A percentile compares a stretch with the other conserved stretches of the same genome.
Evolutionary conservation across 2,113 vertebrate genomes (phyloP).

Genomic region (Callocephalon fimbriatum): DNA sequence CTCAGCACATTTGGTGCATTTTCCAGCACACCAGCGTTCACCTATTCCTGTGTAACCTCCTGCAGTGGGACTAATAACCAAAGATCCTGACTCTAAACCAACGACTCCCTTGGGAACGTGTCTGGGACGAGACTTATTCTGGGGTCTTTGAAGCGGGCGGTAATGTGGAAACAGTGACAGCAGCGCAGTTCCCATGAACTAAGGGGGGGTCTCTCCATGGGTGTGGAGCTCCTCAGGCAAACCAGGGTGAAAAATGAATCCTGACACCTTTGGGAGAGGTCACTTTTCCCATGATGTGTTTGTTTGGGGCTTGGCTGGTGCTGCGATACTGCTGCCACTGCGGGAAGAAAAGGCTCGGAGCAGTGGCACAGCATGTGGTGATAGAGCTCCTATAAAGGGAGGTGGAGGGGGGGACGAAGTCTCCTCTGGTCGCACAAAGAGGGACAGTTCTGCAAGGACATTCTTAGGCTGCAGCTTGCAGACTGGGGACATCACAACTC

Average conservation of each 20-base stretch:
- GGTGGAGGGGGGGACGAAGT: not conserved
- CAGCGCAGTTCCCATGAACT: not conserved
- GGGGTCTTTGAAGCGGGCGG: not conserved
- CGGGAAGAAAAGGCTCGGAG: not conserved
- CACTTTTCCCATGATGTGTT: not conserved
- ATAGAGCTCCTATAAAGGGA: not conserved
- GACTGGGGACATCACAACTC: not conserved
- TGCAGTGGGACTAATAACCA: not conserved
- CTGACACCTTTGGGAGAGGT: not conserved
- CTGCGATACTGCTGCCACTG: not conserved
- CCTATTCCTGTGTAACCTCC: not conserved
- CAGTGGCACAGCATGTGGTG: not conserved
- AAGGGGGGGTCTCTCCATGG: not conserved
- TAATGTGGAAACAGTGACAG: constrained; percentile 44
- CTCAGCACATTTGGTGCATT: not conserved
- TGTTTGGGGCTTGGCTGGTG: not conserved
- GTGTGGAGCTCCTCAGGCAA: not conserved
- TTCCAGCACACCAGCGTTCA: not conserved
- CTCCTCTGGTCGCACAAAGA: not conserved
- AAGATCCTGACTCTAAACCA: not conserved
- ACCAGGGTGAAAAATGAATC: not conserved
- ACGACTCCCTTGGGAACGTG: not conserved
- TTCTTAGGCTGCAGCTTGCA: not conserved
- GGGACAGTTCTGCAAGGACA: not conserved
- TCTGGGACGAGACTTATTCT: not conserved